Base-by-base conservation (phyloP, 2,888 invertebrate genomes). In the Alsophila aescularia region DNA sequence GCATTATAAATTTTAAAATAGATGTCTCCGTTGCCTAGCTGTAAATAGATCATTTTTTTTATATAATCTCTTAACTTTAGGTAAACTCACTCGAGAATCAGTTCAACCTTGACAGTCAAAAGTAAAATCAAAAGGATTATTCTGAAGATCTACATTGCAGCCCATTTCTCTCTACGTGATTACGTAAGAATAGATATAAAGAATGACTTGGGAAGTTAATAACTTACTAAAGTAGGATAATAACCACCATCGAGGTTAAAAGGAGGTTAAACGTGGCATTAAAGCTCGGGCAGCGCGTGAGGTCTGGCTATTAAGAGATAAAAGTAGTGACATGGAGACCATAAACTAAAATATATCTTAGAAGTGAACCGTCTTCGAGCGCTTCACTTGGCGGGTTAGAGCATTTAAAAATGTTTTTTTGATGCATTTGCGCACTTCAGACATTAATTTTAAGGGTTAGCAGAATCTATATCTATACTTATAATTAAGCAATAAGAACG, bases 241-340 rank as follows among this genome's bases (percentile, higher is more conserved):
- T 37, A 48, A 36, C 39, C 29, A 29, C 18, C 14, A 40, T 32
- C 60, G 64, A 69, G 73, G 74, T 57, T 61, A 48, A 52, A 45
- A 36, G 50, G 43, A 60, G 50, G 47, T 61, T 52, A 52, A 54
- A 39, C 45, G 56, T 7, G 7, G 21, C 37, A 44, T 35, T 45
- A 56, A 51, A 56, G 50, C 52, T 59, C 52, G 48, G 34, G 45
- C 53, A 43, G 57, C 59, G 61, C 63, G 60, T 63, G 65, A 58
- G 60, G 60, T 61, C 62, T 34, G 36, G 24, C 55, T 52, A 52
- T 63, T 59, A 58, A 56, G 48, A 24, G 60, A 59, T 65, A 59
- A 52, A 52, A 42, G 32, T 36, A 31, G 43, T 51, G 40, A 32
- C 49, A 45, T 39, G 52, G 29, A 47, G 10, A 18, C 41, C 36